Conservation (phyloP, 2,888 invertebrate species). For the Rotaria socialis region DNA sequence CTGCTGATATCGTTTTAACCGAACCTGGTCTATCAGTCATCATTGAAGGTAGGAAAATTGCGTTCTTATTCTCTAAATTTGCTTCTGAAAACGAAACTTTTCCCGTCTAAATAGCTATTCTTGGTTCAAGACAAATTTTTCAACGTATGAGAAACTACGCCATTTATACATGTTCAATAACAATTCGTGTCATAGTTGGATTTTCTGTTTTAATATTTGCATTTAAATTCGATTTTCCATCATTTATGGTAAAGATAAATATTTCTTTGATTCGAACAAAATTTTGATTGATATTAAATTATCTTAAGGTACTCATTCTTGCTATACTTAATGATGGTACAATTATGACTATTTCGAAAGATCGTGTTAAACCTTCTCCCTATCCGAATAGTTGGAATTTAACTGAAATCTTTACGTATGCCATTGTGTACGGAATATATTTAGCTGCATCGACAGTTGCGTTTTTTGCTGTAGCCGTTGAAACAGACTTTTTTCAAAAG, state of each 20-base stretch:
- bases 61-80: too few species aligned
- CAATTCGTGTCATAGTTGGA: not conserved
- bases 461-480: not conserved
- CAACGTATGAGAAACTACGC: slow-evolving; percentile 32
- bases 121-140: slow-evolving; percentile 29
- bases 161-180: slow-evolving; percentile 2
- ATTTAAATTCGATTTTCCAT: slow-evolving; percentile 31
- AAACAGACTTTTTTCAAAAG: not conserved
- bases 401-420: not conserved
- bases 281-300: not conserved
- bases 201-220: slow-evolving; percentile 13
- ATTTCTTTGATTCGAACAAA: not conserved
- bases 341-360: slow-evolving; percentile 15
- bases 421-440: not conserved
- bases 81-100: too few species aligned
- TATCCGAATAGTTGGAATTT: slow-evolving; percentile 26
- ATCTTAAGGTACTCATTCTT: not conserved
- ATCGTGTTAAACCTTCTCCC: slow-evolving; percentile 1
- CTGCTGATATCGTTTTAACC: slow-evolving; percentile 10
- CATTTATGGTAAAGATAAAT: not conserved
- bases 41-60: not conserved
- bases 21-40: slow-evolving; percentile 20
- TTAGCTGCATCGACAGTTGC: not conserved
- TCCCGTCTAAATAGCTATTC: not conserved
- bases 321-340: slow-evolving; percentile 30